A percentile compares a stretch with the other conserved stretches of the same genome.
These are phyloP conservation scores for Willowsia nigromaculata DNA, from an alignment of 2,888 invertebrate genomes.

Conservation along the genomic window DNA sequence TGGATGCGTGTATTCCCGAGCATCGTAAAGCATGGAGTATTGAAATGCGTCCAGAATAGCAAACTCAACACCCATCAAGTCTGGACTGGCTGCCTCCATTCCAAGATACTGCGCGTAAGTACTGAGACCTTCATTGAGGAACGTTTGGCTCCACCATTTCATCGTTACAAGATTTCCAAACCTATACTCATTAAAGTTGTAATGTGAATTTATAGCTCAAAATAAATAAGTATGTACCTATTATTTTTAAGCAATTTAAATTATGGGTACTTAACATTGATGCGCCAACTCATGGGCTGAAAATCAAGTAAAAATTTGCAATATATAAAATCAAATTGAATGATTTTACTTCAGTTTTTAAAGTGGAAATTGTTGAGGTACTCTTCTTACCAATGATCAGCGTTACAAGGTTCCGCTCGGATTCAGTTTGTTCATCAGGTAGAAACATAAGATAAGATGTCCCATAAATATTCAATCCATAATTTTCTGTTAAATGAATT, in stretches of 20 bases:
- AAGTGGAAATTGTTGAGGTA: not conserved
- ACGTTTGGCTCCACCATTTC: conserved; percentile 75
- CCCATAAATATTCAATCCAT: conserved; percentile 59
- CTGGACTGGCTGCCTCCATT: conserved; percentile 49
- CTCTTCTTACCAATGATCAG: conserved; percentile 42
- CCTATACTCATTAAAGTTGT: conserved; percentile 24
- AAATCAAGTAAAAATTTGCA: too few relatives aligned
- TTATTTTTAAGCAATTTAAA: too few relatives aligned
- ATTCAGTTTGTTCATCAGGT: conserved; percentile 45
- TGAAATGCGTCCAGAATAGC: conserved; percentile 61
- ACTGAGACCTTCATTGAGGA: conserved; percentile 69
- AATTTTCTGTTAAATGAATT: not conserved
- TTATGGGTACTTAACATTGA: conserved; percentile 66
- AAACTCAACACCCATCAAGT: conserved; percentile 42
- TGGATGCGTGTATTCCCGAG: conserved; percentile 50
- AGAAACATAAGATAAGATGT: conserved; percentile 33
- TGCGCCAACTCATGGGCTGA: conserved; percentile 68
- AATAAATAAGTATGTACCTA: too few relatives aligned
- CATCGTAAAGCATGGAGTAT: conserved; percentile 64
- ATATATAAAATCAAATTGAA: too few relatives aligned
- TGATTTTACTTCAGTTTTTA: too few relatives aligned
- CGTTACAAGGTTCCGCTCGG: conserved; percentile 43
- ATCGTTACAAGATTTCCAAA: conserved; percentile 73
- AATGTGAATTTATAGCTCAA: too few relatives aligned
- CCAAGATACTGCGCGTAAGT: conserved; percentile 65